phyloP scores from a whole-genome alignment of 2,113 vertebrate genomes.

The Recurvirostra avosetta region DNA sequence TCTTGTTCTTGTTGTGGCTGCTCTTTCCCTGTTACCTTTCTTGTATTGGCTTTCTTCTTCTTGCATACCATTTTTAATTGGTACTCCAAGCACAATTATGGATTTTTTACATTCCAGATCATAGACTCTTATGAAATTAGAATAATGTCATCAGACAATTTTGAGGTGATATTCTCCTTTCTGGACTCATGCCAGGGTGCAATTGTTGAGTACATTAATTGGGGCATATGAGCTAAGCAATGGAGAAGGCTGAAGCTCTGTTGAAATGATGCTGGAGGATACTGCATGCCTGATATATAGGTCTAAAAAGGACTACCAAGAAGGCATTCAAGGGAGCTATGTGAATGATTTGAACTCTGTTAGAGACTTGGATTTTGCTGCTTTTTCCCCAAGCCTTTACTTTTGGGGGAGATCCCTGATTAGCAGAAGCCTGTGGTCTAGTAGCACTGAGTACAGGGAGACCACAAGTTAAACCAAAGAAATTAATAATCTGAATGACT shows the following conservation, averaged over 20 bases:
- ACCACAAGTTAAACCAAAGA: background rate
- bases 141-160: background rate
- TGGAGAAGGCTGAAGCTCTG: background rate
- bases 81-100: background rate
- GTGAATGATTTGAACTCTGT: background rate
- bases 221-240: background rate
- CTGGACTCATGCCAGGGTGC: background rate
- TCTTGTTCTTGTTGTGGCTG: background rate
- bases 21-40: background rate
- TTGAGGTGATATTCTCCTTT: background rate
- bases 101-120: background rate
- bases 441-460: background rate
- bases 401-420: background rate
- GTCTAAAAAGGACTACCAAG: background rate
- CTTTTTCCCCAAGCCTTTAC: background rate
- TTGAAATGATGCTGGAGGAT: background rate
- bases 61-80: background rate
- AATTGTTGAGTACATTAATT: background rate
- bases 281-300: background rate
- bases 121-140: background rate
- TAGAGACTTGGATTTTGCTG: background rate
- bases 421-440: background rate
- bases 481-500: background rate
- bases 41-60: background rate
- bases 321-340: background rate